These are phyloP conservation scores for Schizaphis graminum DNA, from an alignment of 2,888 invertebrate genomes.

Conservation along the genomic window DNA sequence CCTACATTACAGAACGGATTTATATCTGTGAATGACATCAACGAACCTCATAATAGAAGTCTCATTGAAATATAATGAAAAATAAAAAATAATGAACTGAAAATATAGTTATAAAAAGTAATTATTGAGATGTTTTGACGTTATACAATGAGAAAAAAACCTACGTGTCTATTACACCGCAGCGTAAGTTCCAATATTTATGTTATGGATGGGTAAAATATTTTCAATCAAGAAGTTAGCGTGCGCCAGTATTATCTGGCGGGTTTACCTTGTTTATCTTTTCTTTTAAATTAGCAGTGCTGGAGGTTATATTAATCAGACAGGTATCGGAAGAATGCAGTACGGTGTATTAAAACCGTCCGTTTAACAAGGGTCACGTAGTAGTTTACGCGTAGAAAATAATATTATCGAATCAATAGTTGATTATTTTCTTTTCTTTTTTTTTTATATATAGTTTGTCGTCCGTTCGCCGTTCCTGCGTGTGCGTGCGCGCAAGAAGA, in stretches of 20 bases:
- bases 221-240: background rate
- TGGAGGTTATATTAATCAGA: background rate
- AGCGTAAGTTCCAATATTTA: background rate
- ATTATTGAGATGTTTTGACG: background rate
- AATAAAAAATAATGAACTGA: background rate
- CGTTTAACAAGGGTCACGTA: background rate
- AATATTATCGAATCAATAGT: background rate
- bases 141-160: background rate
- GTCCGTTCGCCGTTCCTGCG: background rate
- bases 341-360: background rate
- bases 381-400: background rate
- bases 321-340: background rate
- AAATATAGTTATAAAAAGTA: slow-evolving; percentile 7
- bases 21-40: background rate
- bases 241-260: background rate
- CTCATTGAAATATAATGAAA: background rate
- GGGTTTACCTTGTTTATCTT: background rate
- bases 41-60: background rate
- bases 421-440: background rate
- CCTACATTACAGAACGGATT: background rate
- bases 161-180: background rate
- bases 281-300: background rate
- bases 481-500: background rate
- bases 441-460: background rate
- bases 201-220: background rate